Conservation (phyloP, 2,888 invertebrate genomes). For the Nemoura dubitans region DNA sequence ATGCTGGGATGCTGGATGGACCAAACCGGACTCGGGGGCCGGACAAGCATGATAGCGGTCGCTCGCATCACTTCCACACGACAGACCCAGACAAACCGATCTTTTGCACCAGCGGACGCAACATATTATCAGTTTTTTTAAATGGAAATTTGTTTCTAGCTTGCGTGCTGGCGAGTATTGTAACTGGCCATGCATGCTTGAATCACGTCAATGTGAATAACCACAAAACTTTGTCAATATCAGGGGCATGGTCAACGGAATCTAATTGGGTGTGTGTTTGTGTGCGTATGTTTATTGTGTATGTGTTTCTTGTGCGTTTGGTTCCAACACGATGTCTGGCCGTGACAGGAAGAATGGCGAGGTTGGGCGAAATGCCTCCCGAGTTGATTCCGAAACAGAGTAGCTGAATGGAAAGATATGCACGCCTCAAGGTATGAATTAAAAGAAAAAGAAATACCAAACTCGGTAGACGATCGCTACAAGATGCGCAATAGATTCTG, state of each 20-base stretch:
- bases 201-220: neutral
- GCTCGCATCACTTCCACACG: neutral
- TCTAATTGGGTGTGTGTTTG: neutral
- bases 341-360: neutral
- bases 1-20: neutral
- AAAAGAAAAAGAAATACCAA: slow-evolving; percentile 1
- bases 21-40: neutral
- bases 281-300: no score
- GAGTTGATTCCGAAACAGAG: neutral
- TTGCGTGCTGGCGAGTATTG: neutral
- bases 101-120: neutral
- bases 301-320: no score
- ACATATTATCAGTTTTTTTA: slow-evolving; percentile 1
- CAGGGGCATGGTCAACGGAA: neutral
- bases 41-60: neutral
- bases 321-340: no score
- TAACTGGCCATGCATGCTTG: neutral
- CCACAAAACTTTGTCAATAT: neutral
- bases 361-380: neutral
- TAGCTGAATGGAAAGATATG: neutral
- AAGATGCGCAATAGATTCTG: neutral
- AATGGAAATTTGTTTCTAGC: neutral
- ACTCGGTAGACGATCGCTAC: neutral
- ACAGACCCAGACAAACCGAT: neutral
- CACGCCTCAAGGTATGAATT: neutral